A percentile compares a stretch with the other conserved stretches of the same genome.
These are phyloP conservation scores for Phyllotreta striolata DNA, from an alignment of 2,888 invertebrate species.

Conservation along the genomic window DNA sequence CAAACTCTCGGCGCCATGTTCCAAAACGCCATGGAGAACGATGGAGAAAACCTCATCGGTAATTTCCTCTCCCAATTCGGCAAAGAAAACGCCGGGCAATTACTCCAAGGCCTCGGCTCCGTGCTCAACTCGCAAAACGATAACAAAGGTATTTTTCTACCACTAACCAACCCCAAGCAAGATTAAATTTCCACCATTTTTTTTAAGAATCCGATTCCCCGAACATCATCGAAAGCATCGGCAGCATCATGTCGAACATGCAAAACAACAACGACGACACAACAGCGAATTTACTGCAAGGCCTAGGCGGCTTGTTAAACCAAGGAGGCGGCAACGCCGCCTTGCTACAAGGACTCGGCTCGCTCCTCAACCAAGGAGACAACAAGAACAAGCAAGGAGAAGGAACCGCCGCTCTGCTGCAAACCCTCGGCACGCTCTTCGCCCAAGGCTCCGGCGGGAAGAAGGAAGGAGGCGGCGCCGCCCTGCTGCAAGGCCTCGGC, in stretches of 20 bases:
- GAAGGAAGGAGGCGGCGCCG: background rate
- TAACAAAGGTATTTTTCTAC: conserved; percentile 20
- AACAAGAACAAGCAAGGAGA: conserved; percentile 11
- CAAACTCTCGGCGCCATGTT: conserved; percentile 70
- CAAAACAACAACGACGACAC: conserved; percentile 9
- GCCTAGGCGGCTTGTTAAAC: conserved; percentile 36
- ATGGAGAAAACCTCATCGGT: conserved; percentile 63
- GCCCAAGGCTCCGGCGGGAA: conserved; percentile 11
- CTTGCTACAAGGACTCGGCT: conserved; percentile 40
- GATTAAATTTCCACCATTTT: background rate
- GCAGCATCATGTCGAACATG: conserved; percentile 17
- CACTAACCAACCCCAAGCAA: background rate
- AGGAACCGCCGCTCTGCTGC: conserved; percentile 30
- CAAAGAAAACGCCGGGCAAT: conserved; percentile 42
- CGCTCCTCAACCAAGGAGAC: conserved; percentile 32
- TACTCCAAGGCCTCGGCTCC: conserved; percentile 45
- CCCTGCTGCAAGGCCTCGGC: conserved; percentile 41
- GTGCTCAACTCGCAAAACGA: conserved; percentile 29
- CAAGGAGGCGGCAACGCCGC: conserved; percentile 30
- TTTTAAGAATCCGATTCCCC: conserved; percentile 28
- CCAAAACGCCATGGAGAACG: conserved; percentile 74
- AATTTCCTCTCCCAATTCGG: conserved; percentile 44
- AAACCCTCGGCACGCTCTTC: conserved; percentile 40
- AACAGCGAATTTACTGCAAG: conserved; percentile 36
- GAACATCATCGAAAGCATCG: conserved; percentile 39